Evolutionary conservation across 2,113 vertebrate species (phyloP).

Genomic region (Xenopus borealis): DNA sequence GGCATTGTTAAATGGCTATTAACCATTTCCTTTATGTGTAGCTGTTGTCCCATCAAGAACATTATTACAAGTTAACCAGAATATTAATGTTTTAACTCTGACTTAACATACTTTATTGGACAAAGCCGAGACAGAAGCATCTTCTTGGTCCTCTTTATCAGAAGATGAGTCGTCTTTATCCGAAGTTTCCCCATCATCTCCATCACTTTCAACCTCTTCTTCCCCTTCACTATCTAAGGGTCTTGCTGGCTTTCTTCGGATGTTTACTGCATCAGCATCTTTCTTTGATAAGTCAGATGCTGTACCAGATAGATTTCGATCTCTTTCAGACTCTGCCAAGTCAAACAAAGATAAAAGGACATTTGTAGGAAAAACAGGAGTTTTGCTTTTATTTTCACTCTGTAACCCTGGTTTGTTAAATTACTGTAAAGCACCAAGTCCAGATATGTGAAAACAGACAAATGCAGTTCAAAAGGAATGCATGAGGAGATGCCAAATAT

Average conservation of each 20-base stretch:
- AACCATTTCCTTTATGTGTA: too few species aligned
- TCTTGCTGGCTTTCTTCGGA: constrained; percentile 77
- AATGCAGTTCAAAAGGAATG: too few species aligned
- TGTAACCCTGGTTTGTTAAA: too few species aligned
- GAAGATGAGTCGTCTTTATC: constrained; percentile 67
- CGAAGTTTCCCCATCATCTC: constrained; percentile 70
- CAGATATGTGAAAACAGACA: too few species aligned
- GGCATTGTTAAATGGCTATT: too few species aligned
- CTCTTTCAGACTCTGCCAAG: constrained; percentile 66
- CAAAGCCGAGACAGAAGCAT: constrained; percentile 61
- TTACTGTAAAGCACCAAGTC: too few species aligned
- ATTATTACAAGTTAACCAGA: too few species aligned
- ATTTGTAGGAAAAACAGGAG: not conserved
- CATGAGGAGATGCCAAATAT: too few species aligned
- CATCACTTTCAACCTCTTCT: constrained; percentile 89
- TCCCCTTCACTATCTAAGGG: constrained; percentile 90
- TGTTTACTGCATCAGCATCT: constrained; percentile 68
- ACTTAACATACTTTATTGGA: constrained; percentile 67
- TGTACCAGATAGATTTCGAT: constrained; percentile 65
- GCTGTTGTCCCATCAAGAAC: too few species aligned
- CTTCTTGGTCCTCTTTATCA: constrained; percentile 79
- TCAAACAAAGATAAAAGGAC: not conserved
- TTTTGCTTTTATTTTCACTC: too few species aligned
- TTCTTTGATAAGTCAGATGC: constrained; percentile 77
- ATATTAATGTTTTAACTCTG: too few species aligned